Evolutionary conservation across 2,888 invertebrate genomes (phyloP).

Genomic region (Aporophyla nigra): DNA sequence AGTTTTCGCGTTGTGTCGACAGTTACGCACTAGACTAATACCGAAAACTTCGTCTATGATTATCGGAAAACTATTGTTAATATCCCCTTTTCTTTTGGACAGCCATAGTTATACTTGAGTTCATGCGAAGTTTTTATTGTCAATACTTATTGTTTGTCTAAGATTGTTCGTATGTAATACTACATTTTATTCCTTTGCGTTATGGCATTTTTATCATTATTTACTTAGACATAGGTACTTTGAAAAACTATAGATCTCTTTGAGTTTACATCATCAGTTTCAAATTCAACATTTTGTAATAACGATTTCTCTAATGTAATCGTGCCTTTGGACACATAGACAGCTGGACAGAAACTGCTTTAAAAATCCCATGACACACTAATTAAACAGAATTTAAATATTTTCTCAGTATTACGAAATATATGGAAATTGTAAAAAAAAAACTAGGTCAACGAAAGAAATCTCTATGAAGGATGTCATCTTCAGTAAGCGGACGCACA

Average conservation of each 20-base stretch:
- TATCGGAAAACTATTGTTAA: constrained; percentile 5
- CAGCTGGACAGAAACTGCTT: background rate
- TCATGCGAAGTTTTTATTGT: constrained; percentile 3
- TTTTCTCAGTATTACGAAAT: background rate
- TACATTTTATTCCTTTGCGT: background rate
- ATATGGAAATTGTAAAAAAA: background rate
- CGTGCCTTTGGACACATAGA: background rate
- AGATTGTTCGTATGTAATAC: background rate
- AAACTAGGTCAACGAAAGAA: constrained; percentile 35
- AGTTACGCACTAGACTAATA: background rate
- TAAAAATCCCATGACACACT: background rate
- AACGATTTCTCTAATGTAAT: background rate
- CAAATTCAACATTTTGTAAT: background rate
- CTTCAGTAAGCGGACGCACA: background rate
- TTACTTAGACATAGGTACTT: background rate
- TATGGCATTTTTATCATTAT: background rate
- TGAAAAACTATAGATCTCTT: background rate
- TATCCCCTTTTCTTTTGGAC: background rate
- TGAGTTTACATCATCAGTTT: background rate
- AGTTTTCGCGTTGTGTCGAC: background rate
- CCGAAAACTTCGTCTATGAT: background rate
- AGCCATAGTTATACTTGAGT: background rate
- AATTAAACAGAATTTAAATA: background rate
- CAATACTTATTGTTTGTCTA: background rate
- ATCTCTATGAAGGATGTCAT: constrained; percentile 25